Base-by-base conservation (phyloP, 2,797 vertebrate genomes). In the Sebastes hubbsi region DNA sequence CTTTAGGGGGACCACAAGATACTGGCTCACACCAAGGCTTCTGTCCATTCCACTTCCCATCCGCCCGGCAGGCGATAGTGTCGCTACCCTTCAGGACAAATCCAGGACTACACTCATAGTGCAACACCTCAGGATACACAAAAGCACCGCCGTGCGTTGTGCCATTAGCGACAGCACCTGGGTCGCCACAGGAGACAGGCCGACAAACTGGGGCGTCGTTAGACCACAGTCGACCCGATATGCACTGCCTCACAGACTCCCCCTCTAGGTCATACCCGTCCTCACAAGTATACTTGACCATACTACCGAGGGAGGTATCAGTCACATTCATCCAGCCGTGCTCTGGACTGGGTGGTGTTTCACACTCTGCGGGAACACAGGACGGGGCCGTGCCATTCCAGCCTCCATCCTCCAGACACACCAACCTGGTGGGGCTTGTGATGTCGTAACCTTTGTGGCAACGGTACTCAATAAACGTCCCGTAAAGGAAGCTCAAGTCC, bases 341-440 rank as follows among this genome's bases (percentile, higher is more conserved):
- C 81, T 97, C 94, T 1, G 97, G 98, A 42, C 83, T 86, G 3
- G 91, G 72, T 0, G 97, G 96, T 4, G 96, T 88, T 64, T 95
- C 89, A 65, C 99, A 99, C 80, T 98, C 96, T 29, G 97, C 94
- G 0, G 97, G 97, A 66, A 96, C 73, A 56, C 99, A 99, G 8
- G 89, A 77, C 0, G 99, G 98, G 0, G 98, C 97, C 1, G 96
- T 97, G n/a, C 97, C 97, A 0, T 98, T 99, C 99, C 99, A 99
- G 24, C 93, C 91, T 0, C 97, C 99, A 14, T 99, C 96, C 87
- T 99, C 98, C 87, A 96, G 97, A 89, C 99, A 99, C 80, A 95
- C 75, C 72, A 99, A 82, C 38, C 95, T 4, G 2, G 95, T 94
- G 49, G 89, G 91, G 73, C 94, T 96, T 8, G 95, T 90, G 60